Evolutionary conservation across 2,888 invertebrate species (phyloP).

Genomic region (Eristalis arbustorum): DNA sequence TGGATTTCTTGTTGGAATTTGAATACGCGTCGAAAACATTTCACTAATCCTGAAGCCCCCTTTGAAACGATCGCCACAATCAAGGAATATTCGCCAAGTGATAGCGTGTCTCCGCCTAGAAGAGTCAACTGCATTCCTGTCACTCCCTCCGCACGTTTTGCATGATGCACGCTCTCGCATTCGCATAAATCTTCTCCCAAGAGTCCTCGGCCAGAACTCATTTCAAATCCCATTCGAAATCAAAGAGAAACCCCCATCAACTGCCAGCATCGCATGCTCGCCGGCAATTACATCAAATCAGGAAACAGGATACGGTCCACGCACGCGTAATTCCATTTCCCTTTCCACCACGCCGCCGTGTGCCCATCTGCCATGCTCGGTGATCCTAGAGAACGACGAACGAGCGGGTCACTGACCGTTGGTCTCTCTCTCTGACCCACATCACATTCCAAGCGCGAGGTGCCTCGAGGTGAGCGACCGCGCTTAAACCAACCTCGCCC

Average conservation of each 20-base stretch:
- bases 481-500: neutral
- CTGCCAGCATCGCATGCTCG: slow-evolving; percentile 41
- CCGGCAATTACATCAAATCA: slow-evolving; percentile 35
- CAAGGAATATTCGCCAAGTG: too few species aligned
- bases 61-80: too few species aligned
- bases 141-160: too few species aligned
- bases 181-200: too few species aligned
- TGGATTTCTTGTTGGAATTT: too few species aligned
- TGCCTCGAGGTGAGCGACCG: neutral
- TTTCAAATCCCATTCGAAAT: neutral
- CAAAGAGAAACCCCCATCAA: slow-evolving; percentile 26
- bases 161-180: too few species aligned
- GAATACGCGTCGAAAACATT: too few species aligned
- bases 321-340: slow-evolving; percentile 36
- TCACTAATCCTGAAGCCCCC: too few species aligned
- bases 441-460: neutral
- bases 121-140: too few species aligned
- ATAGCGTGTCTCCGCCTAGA: too few species aligned
- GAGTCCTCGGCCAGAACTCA: neutral
- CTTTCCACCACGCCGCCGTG: neutral
- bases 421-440: slow-evolving; percentile 15
- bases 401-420: slow-evolving; percentile 1
- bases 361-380: neutral
- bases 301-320: slow-evolving; percentile 33
- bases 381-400: neutral